Evolutionary conservation across 2,888 invertebrate genomes (phyloP), one percentile per base, ranked within the genome.

Genomic region (Chymomyza fuscimana): DNA sequence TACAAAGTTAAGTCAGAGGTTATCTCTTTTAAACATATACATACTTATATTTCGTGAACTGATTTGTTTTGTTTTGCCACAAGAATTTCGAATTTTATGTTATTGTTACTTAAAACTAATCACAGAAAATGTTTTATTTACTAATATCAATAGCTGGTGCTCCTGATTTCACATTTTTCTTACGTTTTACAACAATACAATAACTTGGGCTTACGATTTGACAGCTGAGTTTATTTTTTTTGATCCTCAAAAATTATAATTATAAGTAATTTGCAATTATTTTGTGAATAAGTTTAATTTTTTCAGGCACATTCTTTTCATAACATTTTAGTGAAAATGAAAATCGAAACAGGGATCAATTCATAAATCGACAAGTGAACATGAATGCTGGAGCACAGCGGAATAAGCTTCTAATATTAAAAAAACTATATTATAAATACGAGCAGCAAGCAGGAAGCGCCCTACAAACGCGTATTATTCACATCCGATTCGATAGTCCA

Each of bases 401-500:
- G 25, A 59, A 65, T 16, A 65, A 46, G 65, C 50, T 59, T 65
- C 50, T 65, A 32, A 50, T 29, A 10, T 59, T 59, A 25, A 22
- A 25, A 25, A 32, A 22, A 5, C 4, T 59, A 32, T 15, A 22
- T 1, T 32, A 32, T 32, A 9, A 32, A 32, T 5, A 32, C 32
- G 9, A 25, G 59, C n/a, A 29, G 59, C n/a, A 46, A 46, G 59
- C 16, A 29, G 25, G 12, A n/a, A 32, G 22, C 9, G 29, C 25
- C 51, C 67, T 71, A 85, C 10, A 86, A 58, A 12, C 82, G 88
- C 66, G 90, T 90, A 70, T 87, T 89, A 56, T 81, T 75, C 56
- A 77, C 79, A 78, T 89, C 86, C 51, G 74, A 73, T n/a, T 89
- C 87, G 6, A 89, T 72, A 5, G 89, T 86, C 89, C 89, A 90